Evolutionary conservation across 1,140 invertebrate species (phyloP).

Genomic region (Drosophila watanabei): DNA sequence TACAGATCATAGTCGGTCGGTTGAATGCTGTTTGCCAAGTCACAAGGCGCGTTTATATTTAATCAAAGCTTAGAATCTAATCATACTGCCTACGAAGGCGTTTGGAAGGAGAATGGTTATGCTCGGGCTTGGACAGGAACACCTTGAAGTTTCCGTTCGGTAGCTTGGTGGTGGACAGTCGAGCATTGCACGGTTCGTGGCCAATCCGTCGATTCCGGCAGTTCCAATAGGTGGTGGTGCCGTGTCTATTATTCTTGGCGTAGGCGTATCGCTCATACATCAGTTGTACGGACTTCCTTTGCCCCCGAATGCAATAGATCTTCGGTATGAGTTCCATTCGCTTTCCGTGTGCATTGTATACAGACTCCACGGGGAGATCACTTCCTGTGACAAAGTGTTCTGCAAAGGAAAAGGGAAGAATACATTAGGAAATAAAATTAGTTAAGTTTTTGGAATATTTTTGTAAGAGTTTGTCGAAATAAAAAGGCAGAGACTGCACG

Average conservation of each 20-base stretch:
- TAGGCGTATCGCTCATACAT: constrained; percentile 62
- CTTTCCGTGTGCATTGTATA: constrained; percentile 27
- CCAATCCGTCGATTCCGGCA: constrained; percentile 66
- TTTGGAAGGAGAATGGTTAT: constrained; percentile 74
- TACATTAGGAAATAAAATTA: constrained; percentile 8
- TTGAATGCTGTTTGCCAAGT: constrained; percentile 44
- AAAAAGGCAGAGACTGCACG: constrained; percentile 6
- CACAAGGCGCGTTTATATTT: constrained; percentile 52
- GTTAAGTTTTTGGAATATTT: background rate
- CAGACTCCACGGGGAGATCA: constrained; percentile 26
- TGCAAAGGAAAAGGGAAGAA: constrained; percentile 27
- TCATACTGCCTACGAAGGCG: constrained; percentile 20
- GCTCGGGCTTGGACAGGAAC: constrained; percentile 58
- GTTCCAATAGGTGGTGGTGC: constrained; percentile 75
- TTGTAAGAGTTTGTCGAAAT: background rate
- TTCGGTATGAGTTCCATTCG: background rate
- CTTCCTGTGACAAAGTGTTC: background rate
- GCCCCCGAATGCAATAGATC: constrained; percentile 65
- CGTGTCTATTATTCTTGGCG: constrained; percentile 67
- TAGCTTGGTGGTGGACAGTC: constrained; percentile 63
- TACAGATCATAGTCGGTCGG: constrained; percentile 44
- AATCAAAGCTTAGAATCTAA: constrained; percentile 44
- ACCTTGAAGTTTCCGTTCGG: constrained; percentile 66
- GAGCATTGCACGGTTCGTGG: constrained; percentile 60
- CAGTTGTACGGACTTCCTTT: constrained; percentile 69